Evolutionary conservation across 2,113 vertebrate genomes (phyloP), one percentile per base, ranked within the genome.

Genomic region (Paraplagusia blochii): DNA sequence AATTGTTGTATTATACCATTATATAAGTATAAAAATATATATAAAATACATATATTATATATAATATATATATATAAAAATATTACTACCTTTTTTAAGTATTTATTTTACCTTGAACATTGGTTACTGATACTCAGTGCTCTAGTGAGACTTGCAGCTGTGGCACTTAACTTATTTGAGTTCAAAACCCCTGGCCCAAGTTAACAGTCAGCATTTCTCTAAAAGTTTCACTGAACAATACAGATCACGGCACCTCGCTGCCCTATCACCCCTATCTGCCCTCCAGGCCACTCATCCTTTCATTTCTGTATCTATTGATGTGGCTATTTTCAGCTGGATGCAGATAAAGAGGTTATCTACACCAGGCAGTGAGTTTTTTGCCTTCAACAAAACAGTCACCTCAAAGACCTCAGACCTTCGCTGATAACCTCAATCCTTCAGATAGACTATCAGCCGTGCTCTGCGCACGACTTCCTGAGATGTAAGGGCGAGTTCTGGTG

Each of bases 301-400:
- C 14, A 60, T 62, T 50, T 64, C 36, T 36, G 17, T 16, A 46
- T 43, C 9, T 54, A 68, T 79, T 74, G 72, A 74, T 69, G 74
- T 14, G 12, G 35, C 62, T 81, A 66, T 70, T 83, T 70, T 33
- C 12, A 70, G 57, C 40, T 52, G 36, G 66, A 57, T 45, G 40
- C 46, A 74, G 85, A 85, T 86, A 85, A 83, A 67, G 58, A 54
- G 57, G 33, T 79, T 85, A 83, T 87, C 82, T 77, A 7, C 58
- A 53, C 76, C 63, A 58, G 44, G 51, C 74, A 85, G 77, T 49
- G 18, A 29, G 44, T 33, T 58, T 47, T n/a, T 36, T 46, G 73
- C 44, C 57, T 77, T 53, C 53, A 73, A 74, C 76, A 63, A 40
- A 47, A 29, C 63, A 64, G 81, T 76, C 83, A 86, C 70, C 78